Conservation (phyloP, 2,113 vertebrate species). For the Chionis minor region DNA sequence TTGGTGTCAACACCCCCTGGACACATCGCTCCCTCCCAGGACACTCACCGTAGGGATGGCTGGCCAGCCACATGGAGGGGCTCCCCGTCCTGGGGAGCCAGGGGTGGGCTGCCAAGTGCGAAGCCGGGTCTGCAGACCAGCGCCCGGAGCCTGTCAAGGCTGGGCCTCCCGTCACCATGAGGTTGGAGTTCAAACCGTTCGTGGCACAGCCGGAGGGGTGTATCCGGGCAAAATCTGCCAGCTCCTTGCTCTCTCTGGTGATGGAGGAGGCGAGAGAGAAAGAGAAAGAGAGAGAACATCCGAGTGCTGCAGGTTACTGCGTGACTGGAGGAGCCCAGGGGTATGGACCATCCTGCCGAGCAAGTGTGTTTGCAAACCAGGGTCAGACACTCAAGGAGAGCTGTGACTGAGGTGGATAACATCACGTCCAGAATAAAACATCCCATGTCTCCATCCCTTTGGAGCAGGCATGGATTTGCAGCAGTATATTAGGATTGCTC, state of each 20-base stretch:
- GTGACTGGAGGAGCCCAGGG: background rate
- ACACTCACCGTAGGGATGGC: slow-evolving; percentile 66
- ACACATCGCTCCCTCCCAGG: background rate
- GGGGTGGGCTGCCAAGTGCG: slow-evolving; percentile 88
- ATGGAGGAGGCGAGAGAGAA: background rate
- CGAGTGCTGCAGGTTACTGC: background rate
- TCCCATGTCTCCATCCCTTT: background rate
- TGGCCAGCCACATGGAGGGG: slow-evolving; percentile 91
- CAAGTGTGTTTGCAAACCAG: rapidly evolving
- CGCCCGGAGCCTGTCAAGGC: slow-evolving; percentile 81
- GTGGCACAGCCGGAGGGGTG: slow-evolving; percentile 83
- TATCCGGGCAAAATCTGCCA: slow-evolving; percentile 89
- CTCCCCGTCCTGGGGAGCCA: slow-evolving; percentile 91
- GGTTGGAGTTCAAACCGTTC: slow-evolving; percentile 89
- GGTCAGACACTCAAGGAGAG: background rate
- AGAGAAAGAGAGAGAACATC: background rate
- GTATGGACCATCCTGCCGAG: background rate
- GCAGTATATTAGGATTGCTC: background rate
- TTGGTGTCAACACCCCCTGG: rapidly evolving
- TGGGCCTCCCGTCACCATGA: slow-evolving; percentile 94
- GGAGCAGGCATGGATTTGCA: background rate
- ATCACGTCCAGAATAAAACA: background rate
- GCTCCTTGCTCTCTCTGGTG: slow-evolving; percentile 91
- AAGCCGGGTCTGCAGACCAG: slow-evolving; percentile 87
- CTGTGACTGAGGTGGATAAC: background rate